Base-by-base conservation (phyloP, 2,888 invertebrate genomes). In the Taphrorychus bicolor region DNA sequence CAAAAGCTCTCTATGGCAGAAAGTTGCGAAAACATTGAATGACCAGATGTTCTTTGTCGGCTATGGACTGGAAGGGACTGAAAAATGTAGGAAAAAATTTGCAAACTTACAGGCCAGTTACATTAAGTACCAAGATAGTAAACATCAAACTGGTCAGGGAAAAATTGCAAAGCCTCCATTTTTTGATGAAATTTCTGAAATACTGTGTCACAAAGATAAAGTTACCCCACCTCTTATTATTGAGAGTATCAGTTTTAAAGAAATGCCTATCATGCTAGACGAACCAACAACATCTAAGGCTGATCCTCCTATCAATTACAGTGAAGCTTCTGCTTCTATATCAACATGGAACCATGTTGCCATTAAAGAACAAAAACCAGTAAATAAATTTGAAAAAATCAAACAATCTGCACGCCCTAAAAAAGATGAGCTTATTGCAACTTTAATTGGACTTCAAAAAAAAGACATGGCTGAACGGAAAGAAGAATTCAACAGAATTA, bases 81-180 rank as follows among this genome's bases (percentile, higher is more conserved):
- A 70, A 49, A 66, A 66, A 59, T 66, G 63, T 40, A 21, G 66
- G 16, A 56, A 70, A 24, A 70, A 70, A 32, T 70, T 70, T 59
- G 22, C 59, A 5, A 70, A 70, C 32, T 24, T 70, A 16, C 70
- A 70, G 45, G 16, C 42, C 9, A 53, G 54, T 11, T 70, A 70
- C 57, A n/a, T 59, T 3, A 70, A 54, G 48, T 56, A 17, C 56
- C 45, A 51, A 5, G 63, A 68, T 21, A 17, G 32, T 11, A 22
- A 45, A 57, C 60, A 45, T 17, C 11, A 23, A 5, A 61, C 66
- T 40, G 66, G 61, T 16, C 59, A 57, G 32, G 60, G 57, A 2
- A 56, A 66, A 40, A n/a, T 62, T 5, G 32, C n/a, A 21, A 53
- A 51, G 17, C 58, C 59, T 5, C 57, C 52, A 18, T 67, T 42